Evolutionary conservation across 2,113 vertebrate species (phyloP).

Genomic region (Eonycteris spelaea): DNA sequence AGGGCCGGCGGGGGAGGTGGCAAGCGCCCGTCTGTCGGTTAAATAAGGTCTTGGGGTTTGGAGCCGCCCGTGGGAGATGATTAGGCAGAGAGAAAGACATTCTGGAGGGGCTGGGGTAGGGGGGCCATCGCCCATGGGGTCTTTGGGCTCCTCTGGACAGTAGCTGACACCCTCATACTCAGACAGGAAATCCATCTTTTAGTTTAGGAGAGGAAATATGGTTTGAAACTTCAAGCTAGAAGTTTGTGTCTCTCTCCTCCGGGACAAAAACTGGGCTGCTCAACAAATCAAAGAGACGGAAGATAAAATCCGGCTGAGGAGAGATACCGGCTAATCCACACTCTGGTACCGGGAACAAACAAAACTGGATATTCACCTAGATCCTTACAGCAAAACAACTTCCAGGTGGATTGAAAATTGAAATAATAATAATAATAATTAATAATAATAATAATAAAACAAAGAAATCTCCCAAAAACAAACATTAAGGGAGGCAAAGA

Average conservation of each 20-base stretch:
- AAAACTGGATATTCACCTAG: accelerated
- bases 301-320: background rate
- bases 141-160: background rate
- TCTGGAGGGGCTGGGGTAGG: accelerated
- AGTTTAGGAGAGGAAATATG: background rate
- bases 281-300: background rate
- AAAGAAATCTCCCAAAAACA: background rate
- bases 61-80: accelerated
- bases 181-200: background rate
- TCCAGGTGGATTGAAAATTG: background rate
- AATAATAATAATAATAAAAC: too few species aligned
- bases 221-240: background rate
- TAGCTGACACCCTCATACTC: accelerated
- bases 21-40: background rate
- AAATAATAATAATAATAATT: too few species aligned
- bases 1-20: background rate
- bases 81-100: background rate
- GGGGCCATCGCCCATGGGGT: too few species aligned
- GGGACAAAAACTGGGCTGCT: background rate
- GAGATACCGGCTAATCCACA: accelerated
- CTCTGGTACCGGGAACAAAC: background rate
- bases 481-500: background rate
- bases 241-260: background rate
- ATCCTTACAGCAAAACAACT: background rate
- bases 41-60: background rate